These are phyloP conservation scores for Rhadina sibilatrix DNA, from an alignment of 2,113 vertebrate genomes.

Conservation along the genomic window DNA sequence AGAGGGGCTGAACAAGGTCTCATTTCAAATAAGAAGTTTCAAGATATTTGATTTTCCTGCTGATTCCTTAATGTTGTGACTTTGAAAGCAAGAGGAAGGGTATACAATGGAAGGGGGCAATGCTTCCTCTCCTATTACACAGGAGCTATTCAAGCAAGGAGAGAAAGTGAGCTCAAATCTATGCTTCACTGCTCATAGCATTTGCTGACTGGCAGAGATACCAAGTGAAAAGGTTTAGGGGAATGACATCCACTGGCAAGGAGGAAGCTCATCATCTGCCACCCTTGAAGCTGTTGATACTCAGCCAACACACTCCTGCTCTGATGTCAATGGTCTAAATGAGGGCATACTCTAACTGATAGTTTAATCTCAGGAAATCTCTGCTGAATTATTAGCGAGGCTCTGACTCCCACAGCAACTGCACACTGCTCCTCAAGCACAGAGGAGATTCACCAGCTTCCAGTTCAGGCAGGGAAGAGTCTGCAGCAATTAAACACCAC, in stretches of 20 bases:
- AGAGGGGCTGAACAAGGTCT: background rate
- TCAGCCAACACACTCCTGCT: background rate
- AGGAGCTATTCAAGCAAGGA: background rate
- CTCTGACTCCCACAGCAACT: background rate
- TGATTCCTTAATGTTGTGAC: background rate
- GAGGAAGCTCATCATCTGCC: constrained; percentile 4
- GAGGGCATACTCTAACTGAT: background rate
- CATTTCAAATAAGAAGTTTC: background rate
- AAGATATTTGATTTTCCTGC: background rate
- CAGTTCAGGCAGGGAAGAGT: background rate
- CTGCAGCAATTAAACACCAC: background rate
- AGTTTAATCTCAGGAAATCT: constrained; percentile 58
- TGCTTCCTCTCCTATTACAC: background rate
- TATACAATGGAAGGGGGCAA: background rate
- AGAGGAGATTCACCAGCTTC: background rate
- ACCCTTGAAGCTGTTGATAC: constrained; percentile 6
- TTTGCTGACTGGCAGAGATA: background rate
- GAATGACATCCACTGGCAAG: background rate
- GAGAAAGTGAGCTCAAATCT: background rate
- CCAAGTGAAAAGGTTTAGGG: background rate
- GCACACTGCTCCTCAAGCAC: background rate
- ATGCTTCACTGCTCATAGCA: background rate
- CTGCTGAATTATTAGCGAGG: background rate
- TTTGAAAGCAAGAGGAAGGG: background rate
- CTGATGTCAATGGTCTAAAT: constrained; percentile 37